Conservation (phyloP, 2,797 vertebrate species). For the Phyllotis vaccarum region DNA sequence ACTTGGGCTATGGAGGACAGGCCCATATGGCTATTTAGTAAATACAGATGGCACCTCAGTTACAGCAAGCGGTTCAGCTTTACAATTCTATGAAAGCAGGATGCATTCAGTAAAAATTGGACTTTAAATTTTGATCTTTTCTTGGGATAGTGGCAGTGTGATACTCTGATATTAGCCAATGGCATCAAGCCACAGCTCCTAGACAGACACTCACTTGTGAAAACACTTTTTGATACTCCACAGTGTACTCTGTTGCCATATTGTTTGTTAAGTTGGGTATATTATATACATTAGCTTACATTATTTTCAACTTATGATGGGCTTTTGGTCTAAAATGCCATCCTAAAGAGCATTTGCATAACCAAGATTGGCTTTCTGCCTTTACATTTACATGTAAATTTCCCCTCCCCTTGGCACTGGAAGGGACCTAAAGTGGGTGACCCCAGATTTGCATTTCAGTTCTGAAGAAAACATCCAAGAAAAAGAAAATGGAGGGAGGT, state of each 20-base stretch:
- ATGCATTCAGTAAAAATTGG: background rate
- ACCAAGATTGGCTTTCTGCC: conserved; percentile 9
- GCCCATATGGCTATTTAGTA: conserved; percentile 19
- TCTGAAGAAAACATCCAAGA: conserved; percentile 93
- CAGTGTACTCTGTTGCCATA: background rate
- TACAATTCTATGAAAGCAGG: background rate
- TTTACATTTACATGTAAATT: conserved; percentile 24
- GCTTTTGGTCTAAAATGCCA: background rate
- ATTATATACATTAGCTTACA: background rate
- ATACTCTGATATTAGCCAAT: background rate
- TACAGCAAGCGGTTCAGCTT: background rate
- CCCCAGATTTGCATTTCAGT: conserved; percentile 87
- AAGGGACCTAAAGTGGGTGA: conserved; percentile 80
- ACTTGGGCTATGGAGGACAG: background rate
- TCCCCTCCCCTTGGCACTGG: conserved; percentile 65
- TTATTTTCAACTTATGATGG: background rate
- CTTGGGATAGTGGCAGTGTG: background rate
- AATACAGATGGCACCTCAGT: background rate
- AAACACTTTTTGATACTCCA: background rate
- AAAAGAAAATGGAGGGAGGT: conserved; percentile 91
- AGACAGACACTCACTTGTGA: background rate
- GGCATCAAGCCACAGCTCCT: background rate
- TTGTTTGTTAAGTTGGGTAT: background rate
- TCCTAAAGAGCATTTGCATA: background rate
- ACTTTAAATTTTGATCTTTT: conserved; percentile 9